These are phyloP conservation scores for Ariopsis seemanni DNA, from an alignment of 2,113 vertebrate genomes.

Conservation along the genomic window DNA sequence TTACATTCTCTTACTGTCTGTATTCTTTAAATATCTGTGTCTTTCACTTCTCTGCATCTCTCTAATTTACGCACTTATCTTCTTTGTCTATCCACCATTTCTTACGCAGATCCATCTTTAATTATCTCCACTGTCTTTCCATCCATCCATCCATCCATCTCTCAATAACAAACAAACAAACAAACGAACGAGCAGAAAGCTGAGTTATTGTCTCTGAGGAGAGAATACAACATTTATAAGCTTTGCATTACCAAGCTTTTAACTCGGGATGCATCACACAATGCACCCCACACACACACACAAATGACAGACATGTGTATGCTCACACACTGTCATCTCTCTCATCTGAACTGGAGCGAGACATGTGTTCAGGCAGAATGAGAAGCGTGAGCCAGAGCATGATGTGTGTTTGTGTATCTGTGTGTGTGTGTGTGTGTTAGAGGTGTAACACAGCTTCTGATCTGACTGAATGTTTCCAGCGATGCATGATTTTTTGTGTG, in stretches of 20 bases:
- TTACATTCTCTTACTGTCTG: background rate
- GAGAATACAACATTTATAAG: slow-evolving; percentile 54
- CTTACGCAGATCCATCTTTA: background rate
- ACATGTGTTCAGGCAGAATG: slow-evolving; percentile 25
- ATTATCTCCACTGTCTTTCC: background rate
- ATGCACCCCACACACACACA: background rate
- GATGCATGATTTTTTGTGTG: background rate
- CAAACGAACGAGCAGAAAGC: slow-evolving; percentile 43
- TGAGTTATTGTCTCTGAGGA: slow-evolving; percentile 49
- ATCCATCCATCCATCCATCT: slow-evolving; percentile 6
- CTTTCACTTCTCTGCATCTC: background rate
- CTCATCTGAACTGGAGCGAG: background rate
- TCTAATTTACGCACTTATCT: background rate
- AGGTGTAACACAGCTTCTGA: slow-evolving; percentile 16
- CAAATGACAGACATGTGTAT: background rate
- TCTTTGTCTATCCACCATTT: background rate
- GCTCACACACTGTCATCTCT: background rate
- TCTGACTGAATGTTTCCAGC: slow-evolving; percentile 38
- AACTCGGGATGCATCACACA: slow-evolving; percentile 38
- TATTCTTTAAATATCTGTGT: background rate
- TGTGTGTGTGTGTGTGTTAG: slow-evolving; percentile 13
- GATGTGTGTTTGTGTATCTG: background rate
- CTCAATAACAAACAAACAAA: slow-evolving; percentile 38
- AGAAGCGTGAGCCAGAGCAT: background rate
- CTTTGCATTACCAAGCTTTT: slow-evolving; percentile 49